Evolutionary conservation across 2,797 vertebrate species (phyloP), one percentile per base, ranked within the genome.

Genomic region (Botia kubotai): DNA sequence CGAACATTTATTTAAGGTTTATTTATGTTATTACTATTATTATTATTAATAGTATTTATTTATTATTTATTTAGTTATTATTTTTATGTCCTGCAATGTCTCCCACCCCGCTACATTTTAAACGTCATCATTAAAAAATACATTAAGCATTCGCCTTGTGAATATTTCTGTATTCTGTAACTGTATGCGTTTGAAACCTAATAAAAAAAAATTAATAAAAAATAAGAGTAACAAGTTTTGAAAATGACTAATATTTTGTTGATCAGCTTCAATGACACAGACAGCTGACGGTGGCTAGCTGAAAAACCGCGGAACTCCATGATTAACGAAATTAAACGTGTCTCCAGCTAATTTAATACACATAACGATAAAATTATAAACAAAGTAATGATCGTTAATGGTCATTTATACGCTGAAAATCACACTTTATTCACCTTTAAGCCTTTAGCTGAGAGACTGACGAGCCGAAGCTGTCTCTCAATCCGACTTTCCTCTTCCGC

Each of bases 401-500:
- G n/a, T 11, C 52, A 2, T 66, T 55, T 11, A 26, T 16, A 43
- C n/a, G 62, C 0, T 13, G 16, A 3, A 73, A 73, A 66, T 48
- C 4, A 23, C 19, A 73, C 16, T 13, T 21, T 29, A 46, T 39
- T 79, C 16, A 21, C 33, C 63, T 53, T 82, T 26, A 58, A 82
- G 46, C 33, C 81, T 88, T 87, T 86, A 82, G 71, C 62, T 46
- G 14, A 14, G 0, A 70, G 33, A 43, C 55, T 71, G 29, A 39
- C 77, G 55, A 65, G n/a, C 14, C 71, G 14, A 19, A 0, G 66
- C 26, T 39, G 70, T 63, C 11, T 74, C 48, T 48, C 69, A 77
- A 60, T 5, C 72, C 83, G 92, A 91, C 91, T 87, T 95, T 94
- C 92, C 94, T 93, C 93, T 94, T 94, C 94, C 94, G 94, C 94